Evolutionary conservation across 2,113 vertebrate genomes (phyloP).

Genomic region (Cariama cristata): DNA sequence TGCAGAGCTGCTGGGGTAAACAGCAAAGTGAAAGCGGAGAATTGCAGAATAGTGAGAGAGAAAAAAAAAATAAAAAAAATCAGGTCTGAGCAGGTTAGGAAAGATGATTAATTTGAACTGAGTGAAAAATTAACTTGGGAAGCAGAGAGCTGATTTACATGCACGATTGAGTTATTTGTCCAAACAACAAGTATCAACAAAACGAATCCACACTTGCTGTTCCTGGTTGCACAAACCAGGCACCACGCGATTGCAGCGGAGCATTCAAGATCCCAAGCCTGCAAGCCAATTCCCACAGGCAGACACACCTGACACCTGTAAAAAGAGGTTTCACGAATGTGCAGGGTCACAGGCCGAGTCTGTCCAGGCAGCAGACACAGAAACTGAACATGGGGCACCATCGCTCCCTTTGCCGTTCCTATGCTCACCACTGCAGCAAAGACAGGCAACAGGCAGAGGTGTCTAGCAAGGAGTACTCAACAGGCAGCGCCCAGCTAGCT

Average conservation of each 20-base stretch:
- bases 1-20: background rate
- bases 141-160: background rate
- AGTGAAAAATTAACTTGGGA: background rate
- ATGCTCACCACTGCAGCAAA: background rate
- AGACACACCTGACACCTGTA: background rate
- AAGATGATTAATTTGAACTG: background rate
- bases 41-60: background rate
- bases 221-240: background rate
- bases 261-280: background rate
- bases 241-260: accelerated
- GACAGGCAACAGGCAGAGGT: accelerated
- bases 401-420: accelerated
- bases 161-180: background rate
- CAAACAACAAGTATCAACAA: background rate
- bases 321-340: accelerated
- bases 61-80: background rate
- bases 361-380: background rate
- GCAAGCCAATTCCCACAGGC: background rate
- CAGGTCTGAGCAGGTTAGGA: background rate
- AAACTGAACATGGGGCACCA: accelerated
- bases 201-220: background rate
- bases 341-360: background rate
- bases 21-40: background rate
- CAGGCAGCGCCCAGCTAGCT: background rate
- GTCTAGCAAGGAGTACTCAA: background rate